These are phyloP conservation scores for Holocentrus rufus DNA, from an alignment of 2,797 vertebrate species.

Conservation along the genomic window DNA sequence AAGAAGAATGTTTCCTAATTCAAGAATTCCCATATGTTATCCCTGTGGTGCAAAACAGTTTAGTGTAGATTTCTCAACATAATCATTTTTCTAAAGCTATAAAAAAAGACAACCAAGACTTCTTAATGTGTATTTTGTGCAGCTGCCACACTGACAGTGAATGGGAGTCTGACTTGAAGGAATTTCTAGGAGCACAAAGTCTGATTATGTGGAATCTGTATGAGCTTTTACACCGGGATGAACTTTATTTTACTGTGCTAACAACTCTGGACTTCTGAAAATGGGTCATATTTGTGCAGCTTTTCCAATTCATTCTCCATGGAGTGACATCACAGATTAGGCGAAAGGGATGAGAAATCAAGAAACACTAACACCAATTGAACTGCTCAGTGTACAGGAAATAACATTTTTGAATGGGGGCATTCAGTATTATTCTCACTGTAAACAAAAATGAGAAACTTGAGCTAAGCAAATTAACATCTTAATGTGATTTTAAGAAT, in stretches of 20 bases:
- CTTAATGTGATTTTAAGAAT: slow-evolving; percentile 1
- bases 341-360: neutral
- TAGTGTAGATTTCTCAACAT: slow-evolving; percentile 6
- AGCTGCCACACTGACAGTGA: neutral
- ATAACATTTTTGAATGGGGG: slow-evolving; percentile 11
- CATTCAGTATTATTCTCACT: slow-evolving; percentile 11
- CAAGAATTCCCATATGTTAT: slow-evolving; percentile 1
- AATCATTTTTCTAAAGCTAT: slow-evolving; percentile 5
- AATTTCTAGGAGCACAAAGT: no score
- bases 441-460: slow-evolving; percentile 21
- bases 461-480: slow-evolving; percentile 11
- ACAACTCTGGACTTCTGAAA: neutral
- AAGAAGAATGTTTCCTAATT: slow-evolving; percentile 17
- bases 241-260: neutral
- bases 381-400: slow-evolving; percentile 26
- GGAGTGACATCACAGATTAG: neutral
- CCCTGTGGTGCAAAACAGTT: neutral
- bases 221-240: neutral
- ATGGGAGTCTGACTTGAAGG: no score
- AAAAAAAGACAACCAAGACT: slow-evolving; percentile 1
- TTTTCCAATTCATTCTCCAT: slow-evolving; percentile 10
- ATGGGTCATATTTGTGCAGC: slow-evolving; percentile 3
- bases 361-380: slow-evolving; percentile 1
- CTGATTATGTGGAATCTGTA: neutral
- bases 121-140: neutral